Conservation (phyloP, 2,113 vertebrate species). For the Colinus virginianus region DNA sequence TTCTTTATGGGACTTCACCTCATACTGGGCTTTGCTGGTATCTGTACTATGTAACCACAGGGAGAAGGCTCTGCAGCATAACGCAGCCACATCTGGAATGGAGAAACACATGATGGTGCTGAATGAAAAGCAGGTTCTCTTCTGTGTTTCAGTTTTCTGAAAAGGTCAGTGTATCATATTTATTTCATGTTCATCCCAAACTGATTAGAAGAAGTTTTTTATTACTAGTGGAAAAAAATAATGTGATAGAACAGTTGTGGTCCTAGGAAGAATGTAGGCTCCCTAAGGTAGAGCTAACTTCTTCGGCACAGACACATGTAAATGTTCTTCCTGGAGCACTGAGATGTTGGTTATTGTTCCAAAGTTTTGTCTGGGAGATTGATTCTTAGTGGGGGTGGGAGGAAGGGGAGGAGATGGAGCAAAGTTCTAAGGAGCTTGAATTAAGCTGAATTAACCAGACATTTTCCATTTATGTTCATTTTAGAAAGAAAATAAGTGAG, state of each 20-base stretch:
- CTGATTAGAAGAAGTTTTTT: background rate
- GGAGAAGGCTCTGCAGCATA: background rate
- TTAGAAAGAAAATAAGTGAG: background rate
- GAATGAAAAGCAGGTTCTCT: background rate
- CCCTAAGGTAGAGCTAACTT: background rate
- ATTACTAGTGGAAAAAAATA: background rate
- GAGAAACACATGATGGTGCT: background rate
- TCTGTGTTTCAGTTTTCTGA: background rate
- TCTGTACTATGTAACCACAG: background rate
- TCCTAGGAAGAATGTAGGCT: rapidly evolving
- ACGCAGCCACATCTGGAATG: background rate
- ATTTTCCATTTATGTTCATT: background rate
- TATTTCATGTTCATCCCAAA: background rate
- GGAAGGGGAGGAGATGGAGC: background rate
- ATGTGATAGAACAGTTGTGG: rapidly evolving
- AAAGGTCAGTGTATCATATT: background rate
- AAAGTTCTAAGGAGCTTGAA: background rate
- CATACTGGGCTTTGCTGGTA: background rate
- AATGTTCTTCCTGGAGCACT: rapidly evolving
- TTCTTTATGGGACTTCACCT: background rate
- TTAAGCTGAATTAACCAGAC: background rate
- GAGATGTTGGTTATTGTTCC: background rate
- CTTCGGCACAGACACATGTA: rapidly evolving
- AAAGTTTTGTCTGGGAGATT: background rate
- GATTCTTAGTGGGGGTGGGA: background rate